Percentiles rank a stretch among this genome's conserved stretches.
phyloP scores from a whole-genome alignment of 2,888 invertebrate species.

The Strigamia maritima region DNA sequence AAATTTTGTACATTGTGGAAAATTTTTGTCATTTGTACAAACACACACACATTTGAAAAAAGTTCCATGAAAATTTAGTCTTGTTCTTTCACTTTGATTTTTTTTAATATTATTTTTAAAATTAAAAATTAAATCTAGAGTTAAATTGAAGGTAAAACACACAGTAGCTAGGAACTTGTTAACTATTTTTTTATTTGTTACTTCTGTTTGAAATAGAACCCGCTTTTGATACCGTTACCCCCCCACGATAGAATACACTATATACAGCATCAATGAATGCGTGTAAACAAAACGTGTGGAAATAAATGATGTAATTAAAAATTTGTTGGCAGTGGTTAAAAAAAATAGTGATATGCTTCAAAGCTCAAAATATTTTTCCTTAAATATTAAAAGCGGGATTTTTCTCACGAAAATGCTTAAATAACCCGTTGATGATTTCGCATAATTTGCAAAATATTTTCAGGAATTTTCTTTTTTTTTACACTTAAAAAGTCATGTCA shows the following conservation, averaged over 20 bases:
- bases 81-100: neutral
- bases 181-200: slow-evolving; percentile 20
- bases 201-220: slow-evolving; percentile 15
- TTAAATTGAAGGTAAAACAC: slow-evolving; percentile 21
- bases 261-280: neutral
- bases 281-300: neutral
- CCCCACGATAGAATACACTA: slow-evolving; percentile 23
- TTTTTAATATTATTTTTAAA: neutral
- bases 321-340: slow-evolving; percentile 15
- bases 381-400: neutral
- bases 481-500: neutral
- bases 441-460: neutral
- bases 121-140: neutral
- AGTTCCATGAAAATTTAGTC: slow-evolving; percentile 21
- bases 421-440: neutral
- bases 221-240: slow-evolving; percentile 18
- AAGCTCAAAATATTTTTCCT: slow-evolving; percentile 24
- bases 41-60: slow-evolving; percentile 13
- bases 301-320: slow-evolving; percentile 4
- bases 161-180: slow-evolving; percentile 29
- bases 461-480: neutral
- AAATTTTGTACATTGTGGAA: slow-evolving; percentile 13
- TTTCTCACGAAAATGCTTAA: neutral
- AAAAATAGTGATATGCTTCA: slow-evolving; percentile 25
- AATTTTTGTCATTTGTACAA: slow-evolving; percentile 26